Evolutionary conservation across 2,888 invertebrate species (phyloP).

Genomic region (Cephus pygmeus): DNA sequence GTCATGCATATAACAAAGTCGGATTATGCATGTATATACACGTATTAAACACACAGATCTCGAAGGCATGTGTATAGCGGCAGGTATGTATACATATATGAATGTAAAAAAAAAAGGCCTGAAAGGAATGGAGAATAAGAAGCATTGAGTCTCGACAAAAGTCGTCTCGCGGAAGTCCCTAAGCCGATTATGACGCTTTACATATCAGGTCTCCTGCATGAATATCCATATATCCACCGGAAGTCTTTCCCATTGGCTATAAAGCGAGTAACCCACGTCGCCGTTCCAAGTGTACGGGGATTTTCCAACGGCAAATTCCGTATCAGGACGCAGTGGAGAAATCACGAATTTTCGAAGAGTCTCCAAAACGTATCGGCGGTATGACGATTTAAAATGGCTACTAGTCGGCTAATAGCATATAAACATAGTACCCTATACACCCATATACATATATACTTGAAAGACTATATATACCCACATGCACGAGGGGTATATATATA

Average conservation of each 20-base stretch:
- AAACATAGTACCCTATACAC: not conserved
- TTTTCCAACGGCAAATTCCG: too few species aligned
- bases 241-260: not conserved
- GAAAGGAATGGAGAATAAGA: not conserved
- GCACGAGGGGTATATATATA: not conserved
- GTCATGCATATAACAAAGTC: not conserved
- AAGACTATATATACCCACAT: not conserved
- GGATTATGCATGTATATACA: not conserved
- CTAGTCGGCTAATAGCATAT: too few species aligned
- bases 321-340: too few species aligned
- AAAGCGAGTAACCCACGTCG: not conserved
- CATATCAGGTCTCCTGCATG: conserved; percentile 16
- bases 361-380: not conserved
- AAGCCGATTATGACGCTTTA: conserved; percentile 37
- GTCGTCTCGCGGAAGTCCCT: conserved; percentile 17
- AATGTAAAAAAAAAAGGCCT: not conserved
- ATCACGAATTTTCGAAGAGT: not conserved
- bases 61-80: not conserved
- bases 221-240: conserved; percentile 15
- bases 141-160: not conserved
- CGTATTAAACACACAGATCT: not conserved
- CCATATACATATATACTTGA: too few species aligned
- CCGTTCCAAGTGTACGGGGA: not conserved
- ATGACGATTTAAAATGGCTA: not conserved
- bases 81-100: not conserved